phyloP scores from a whole-genome alignment of 2,888 invertebrate genomes.

The Hypomecis punctinalis region DNA sequence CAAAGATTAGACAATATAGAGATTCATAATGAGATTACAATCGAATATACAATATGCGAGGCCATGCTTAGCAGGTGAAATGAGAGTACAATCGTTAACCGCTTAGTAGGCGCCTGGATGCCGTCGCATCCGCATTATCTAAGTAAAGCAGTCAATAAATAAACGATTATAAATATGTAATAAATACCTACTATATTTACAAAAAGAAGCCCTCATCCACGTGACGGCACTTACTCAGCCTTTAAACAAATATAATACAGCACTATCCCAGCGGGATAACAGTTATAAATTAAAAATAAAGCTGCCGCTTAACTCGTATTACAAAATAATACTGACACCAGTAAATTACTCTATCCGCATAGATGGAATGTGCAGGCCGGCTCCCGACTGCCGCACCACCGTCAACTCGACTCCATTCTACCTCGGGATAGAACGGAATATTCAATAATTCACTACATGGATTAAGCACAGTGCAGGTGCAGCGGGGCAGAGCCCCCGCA shows the following conservation, averaged over 20 bases:
- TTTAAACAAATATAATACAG: slow-evolving; percentile 84
- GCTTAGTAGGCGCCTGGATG: slow-evolving; percentile 72
- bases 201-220: slow-evolving; percentile 77
- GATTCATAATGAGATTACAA: slow-evolving; percentile 83
- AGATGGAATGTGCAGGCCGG: slow-evolving; percentile 79
- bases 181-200: slow-evolving; percentile 86
- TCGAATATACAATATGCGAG: slow-evolving; percentile 75
- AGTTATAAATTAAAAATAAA: slow-evolving; percentile 84
- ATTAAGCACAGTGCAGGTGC: slow-evolving; percentile 63
- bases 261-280: slow-evolving; percentile 82
- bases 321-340: slow-evolving; percentile 85
- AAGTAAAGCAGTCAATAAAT: slow-evolving; percentile 86
- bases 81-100: slow-evolving; percentile 79
- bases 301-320: slow-evolving; percentile 83
- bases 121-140: slow-evolving; percentile 74
- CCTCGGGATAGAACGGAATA: slow-evolving; percentile 74
- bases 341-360: slow-evolving; percentile 77
- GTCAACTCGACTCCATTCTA: slow-evolving; percentile 77
- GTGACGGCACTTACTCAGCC: slow-evolving; percentile 77
- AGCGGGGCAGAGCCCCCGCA: slow-evolving; percentile 45
- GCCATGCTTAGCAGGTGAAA: slow-evolving; percentile 81
- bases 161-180: slow-evolving; percentile 86
- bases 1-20: slow-evolving; percentile 65
- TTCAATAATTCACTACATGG: slow-evolving; percentile 75
- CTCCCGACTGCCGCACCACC: slow-evolving; percentile 68